Evolutionary conservation across 2,797 vertebrate species (phyloP), one percentile per base, ranked within the genome.

Genomic region (Pangasius macronema): DNA sequence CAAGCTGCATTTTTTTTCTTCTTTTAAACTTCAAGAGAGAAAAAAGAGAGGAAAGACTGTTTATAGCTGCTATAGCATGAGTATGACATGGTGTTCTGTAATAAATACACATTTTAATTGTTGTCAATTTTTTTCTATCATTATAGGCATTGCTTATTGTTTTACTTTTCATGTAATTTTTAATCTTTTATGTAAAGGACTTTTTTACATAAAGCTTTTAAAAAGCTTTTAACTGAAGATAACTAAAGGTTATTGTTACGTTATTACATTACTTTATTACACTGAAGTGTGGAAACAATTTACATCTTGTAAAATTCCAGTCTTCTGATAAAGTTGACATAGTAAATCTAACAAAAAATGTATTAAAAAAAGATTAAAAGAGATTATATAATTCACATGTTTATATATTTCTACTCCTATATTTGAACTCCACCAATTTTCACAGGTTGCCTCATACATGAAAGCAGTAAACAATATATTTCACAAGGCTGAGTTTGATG

Each of bases 391-490:
- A 11, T 75, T 75, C 46, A 18, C 46, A 42, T 73, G 27, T 73
- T 72, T 24, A 13, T 46, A 27, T 6, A 27, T 24, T 65, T 82
- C 14, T n/a, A 16, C 4, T 9, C 39, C 16, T 86, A 83, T 33
- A 46, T 20, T 36, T 76, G 1, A 75, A 73, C 63, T 73, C n/a
- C 53, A 39, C 14, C 10, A 24, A 36, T 68, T 80, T 72, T 55
- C 24, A 18, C 87, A 91, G 91, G 81, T 97, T 4, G 89, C 95
- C 55, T 94, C 92, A 84, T 97, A 97, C 86, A 92, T 97, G 24
- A 92, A 55, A 88, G 95, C 94, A 14, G 95, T 96, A 59, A 97
- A 97, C 10, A 91, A 96, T 84, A 94, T 97, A 87, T 97, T 91
- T 2, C 92, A 96, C 90, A 95, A 93, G 8, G 93, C 93, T 46